Base-by-base conservation (phyloP, 2,888 invertebrate genomes). In the Coenonympha glycerion region DNA sequence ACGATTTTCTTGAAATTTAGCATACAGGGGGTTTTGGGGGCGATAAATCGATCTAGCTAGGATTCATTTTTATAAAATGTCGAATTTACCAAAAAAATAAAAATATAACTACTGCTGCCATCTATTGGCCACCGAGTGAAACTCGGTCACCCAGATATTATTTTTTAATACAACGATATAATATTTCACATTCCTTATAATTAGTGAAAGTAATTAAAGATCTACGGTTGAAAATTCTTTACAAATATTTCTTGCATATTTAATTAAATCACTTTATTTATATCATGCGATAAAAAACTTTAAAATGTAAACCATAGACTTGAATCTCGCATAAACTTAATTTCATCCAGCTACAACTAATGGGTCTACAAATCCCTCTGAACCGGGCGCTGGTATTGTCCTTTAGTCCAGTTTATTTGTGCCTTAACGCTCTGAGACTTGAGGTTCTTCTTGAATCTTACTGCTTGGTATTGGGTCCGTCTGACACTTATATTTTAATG, bases 361-460 rank as follows among this genome's bases (percentile, higher is more conserved):
- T 87, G 80, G 78, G 73, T 63, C 76, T 76, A 86, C 85, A 86
- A 86, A 85, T 85, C 82, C 78, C 73, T 74, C 70, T 65, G 69
- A 71, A 74, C 69, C 73, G 71, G 70, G 62, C 66, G 66, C 83
- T 75, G 79, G 85, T 85, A 85, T 87, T 85, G 84, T 84, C 78
- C 75, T 62, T n/a, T 68, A 65, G 45, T 16, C 62, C 62, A 64
- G 70, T 84, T 85, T 85, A 83, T 83, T 84, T 84, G 73, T 76
- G 21, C 45, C 34, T 45, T 45, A 45, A 45, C 33, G 22, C 34
- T 44, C 1, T 15, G 3, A 24, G 79, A 72, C 68, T 74, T 69
- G 69, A 72, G 73, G 73, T 71, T 72, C 74, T 76, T 79, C 79
- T 22, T 13, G 5, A 3, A 24, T 13, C 9, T 13, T 15, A 1